A percentile compares a stretch with the other conserved stretches of the same genome.
These are phyloP conservation scores for Burhinus bistriatus DNA, from an alignment of 2,113 vertebrate species.

Conservation along the genomic window DNA sequence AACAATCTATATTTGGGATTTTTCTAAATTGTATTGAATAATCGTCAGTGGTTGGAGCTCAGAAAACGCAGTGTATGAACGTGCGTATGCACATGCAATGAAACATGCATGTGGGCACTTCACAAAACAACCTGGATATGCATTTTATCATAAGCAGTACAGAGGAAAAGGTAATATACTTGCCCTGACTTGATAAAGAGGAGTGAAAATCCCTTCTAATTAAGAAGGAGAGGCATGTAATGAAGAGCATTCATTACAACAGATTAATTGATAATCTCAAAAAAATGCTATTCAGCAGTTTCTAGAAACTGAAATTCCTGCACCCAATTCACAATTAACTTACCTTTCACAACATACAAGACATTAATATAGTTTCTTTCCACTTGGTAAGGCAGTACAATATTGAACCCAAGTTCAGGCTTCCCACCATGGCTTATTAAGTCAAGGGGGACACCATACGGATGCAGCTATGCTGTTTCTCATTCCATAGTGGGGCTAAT, in stretches of 20 bases:
- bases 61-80: not conserved
- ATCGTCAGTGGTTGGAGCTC: not conserved
- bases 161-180: slow-evolving; percentile 30
- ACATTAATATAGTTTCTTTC: not conserved
- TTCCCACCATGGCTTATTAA: not conserved
- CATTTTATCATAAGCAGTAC: slow-evolving; percentile 19
- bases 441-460: not conserved
- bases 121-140: not conserved
- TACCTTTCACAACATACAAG: not conserved
- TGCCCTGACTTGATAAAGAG: slow-evolving; percentile 66
- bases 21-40: not conserved
- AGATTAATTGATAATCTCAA: slow-evolving; percentile 69
- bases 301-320: slow-evolving; percentile 34
- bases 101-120: slow-evolving; percentile 7
- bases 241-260: slow-evolving; percentile 69
- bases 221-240: slow-evolving; percentile 66
- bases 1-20: not conserved
- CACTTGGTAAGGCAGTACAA: not conserved
- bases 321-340: slow-evolving; percentile 23
- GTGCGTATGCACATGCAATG: not conserved
- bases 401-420: not conserved
- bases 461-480: not conserved
- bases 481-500: not conserved
- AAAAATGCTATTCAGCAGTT: slow-evolving; percentile 53
- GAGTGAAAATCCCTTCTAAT: slow-evolving; percentile 67